Evolutionary conservation across 2,113 vertebrate genomes (phyloP), one percentile per base, ranked within the genome.

Genomic region (Plecotus auritus): DNA sequence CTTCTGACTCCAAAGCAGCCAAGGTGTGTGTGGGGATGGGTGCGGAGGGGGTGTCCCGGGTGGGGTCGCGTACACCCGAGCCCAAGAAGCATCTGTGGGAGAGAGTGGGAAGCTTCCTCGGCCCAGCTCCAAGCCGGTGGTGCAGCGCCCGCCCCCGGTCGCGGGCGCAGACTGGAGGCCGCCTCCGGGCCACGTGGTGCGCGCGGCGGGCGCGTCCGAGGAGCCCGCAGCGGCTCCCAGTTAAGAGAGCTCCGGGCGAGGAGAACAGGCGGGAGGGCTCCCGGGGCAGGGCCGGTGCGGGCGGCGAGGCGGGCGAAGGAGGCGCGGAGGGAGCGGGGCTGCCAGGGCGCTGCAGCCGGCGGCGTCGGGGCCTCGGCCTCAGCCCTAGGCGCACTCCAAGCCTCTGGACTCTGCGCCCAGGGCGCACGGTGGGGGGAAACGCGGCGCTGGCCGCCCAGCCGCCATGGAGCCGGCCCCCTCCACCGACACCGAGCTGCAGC

Each of bases 381-480:
- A 2, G 51, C 23, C 45, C 13, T 80, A 51, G 17, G 88, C 37
- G 69, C 93, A 26, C 69, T 30, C 23, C 80, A 83, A 16, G 89
- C 59, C 3, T 80, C 45, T 13, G 32, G 10, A 93, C 28, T 76
- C 89, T 92, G 95, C 95, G 96, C 89, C 93, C 84, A 72, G 96
- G 95, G 94, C 95, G 96, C 97, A 97, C 96, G 9, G 93, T 51
- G 90, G 83, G 45, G 86, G 93, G 78, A 77, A 61, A 87, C 94
- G 28, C 91, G 30, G 94, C 20, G 2, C 69, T 0, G 8, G 78
- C 86, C 18, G 84, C 93, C 69, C 1, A 4, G 78, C 86, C 20
- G 84, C 93, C 88, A 99, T 99, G 99, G 99, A 98, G 97, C 98
- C 98, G 70, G 80, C 97, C 91, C 97, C 98, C n/a, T 92, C 97